These are phyloP conservation scores for Diplodus sargus DNA, from an alignment of 2,797 vertebrate genomes.

Conservation along the genomic window DNA sequence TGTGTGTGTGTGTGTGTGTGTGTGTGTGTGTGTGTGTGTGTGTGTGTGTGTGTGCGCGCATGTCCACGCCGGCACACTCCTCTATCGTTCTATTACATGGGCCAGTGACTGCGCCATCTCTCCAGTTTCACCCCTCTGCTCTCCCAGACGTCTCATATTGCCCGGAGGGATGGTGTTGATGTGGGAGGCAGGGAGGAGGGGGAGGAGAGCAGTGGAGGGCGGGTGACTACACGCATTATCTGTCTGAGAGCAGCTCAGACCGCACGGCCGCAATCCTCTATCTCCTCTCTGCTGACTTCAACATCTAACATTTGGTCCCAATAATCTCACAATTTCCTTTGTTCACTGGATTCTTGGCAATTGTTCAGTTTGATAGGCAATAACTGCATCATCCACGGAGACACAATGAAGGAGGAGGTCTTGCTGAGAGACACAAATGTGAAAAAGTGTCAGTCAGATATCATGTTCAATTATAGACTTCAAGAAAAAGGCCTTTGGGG, in stretches of 20 bases:
- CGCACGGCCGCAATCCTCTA: conserved; percentile 46
- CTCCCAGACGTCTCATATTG: conserved; percentile 81
- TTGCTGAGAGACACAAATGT: not conserved
- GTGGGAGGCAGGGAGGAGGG: conserved; percentile 58
- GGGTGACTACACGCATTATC: conserved; percentile 76
- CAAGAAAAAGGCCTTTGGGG: not conserved
- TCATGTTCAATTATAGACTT: not conserved
- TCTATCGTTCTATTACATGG: conserved; percentile 85
- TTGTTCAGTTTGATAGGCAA: conserved; percentile 6
- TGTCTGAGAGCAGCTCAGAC: conserved; percentile 72
- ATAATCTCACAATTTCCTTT: conserved; percentile 38
- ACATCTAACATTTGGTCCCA: conserved; percentile 51
- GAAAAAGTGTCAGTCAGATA: conserved; percentile 11
- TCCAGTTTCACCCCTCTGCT: conserved; percentile 80
- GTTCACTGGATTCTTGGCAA: not conserved
- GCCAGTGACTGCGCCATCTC: conserved; percentile 80
- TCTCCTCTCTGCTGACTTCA: conserved; percentile 58
- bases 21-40: conserved; percentile 2
- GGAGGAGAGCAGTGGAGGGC: not conserved
- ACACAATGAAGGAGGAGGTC: not conserved
- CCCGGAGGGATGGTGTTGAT: conserved; percentile 78
- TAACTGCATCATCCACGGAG: conserved; percentile 20
- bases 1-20: conserved; percentile 22
- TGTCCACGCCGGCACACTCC: conserved; percentile 56
- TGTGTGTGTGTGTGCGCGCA: conserved; percentile 16